Evolutionary conservation across 2,113 vertebrate species (phyloP).

Genomic region (Mastomys natalensis): DNA sequence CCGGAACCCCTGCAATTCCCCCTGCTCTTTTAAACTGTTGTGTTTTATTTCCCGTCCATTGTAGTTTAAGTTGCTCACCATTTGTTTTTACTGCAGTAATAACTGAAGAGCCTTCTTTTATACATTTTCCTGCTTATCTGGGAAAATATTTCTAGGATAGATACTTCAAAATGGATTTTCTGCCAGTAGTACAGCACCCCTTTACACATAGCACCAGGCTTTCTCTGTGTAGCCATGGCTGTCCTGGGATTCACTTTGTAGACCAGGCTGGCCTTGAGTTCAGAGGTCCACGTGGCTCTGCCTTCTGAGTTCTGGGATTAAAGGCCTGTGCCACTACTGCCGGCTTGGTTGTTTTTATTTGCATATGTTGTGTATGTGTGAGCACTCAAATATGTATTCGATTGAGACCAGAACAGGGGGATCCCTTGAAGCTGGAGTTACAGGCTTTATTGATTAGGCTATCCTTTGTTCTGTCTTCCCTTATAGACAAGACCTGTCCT

Average conservation of each 20-base stretch:
- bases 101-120: background rate
- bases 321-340: background rate
- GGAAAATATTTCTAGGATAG: background rate
- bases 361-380: background rate
- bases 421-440: background rate
- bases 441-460: background rate
- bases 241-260: background rate
- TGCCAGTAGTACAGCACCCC: background rate
- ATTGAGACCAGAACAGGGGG: background rate
- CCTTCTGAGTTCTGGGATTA: background rate
- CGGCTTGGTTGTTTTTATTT: background rate
- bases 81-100: background rate
- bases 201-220: background rate
- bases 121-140: background rate
- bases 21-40: background rate
- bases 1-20: background rate
- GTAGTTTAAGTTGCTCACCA: background rate
- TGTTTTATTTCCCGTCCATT: background rate
- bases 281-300: background rate
- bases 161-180: background rate
- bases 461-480: constrained; percentile 13
- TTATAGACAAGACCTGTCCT: background rate
- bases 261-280: background rate
- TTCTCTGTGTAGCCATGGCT: background rate
- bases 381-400: background rate